Conservation (phyloP, 2,888 invertebrate genomes). For the Athalia cordata region DNA sequence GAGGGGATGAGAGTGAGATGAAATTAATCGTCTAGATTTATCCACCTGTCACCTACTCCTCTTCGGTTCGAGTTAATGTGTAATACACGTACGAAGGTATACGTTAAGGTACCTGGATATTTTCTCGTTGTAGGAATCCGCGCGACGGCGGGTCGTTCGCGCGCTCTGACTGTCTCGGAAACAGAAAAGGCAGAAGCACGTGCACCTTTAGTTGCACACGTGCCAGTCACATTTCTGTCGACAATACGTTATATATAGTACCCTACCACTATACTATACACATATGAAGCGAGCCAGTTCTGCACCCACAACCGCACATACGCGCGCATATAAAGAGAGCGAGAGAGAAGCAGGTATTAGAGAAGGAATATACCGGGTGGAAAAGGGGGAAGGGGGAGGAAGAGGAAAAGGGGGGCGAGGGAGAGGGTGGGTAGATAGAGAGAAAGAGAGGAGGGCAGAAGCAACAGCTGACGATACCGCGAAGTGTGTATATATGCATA, state of each 20-base stretch:
- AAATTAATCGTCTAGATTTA: too few relatives aligned
- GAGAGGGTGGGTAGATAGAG: conserved; percentile 31
- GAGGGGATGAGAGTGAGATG: background rate
- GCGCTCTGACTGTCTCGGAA: background rate
- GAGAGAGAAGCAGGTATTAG: conserved; percentile 31
- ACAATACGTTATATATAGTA: conserved; percentile 31
- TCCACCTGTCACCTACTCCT: too few relatives aligned
- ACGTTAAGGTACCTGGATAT: too few relatives aligned
- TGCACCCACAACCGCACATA: conserved; percentile 47
- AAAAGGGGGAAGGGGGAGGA: conserved; percentile 24
- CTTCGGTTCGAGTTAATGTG: too few relatives aligned
- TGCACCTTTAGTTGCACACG: conserved; percentile 40
- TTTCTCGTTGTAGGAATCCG: too few relatives aligned
- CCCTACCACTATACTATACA: too few relatives aligned
- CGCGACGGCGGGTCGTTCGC: background rate
- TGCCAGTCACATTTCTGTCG: conserved; percentile 45
- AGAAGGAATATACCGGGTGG: conserved; percentile 43
- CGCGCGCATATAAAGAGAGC: conserved; percentile 44
- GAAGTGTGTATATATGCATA: background rate
- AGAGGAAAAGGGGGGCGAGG: conserved; percentile 36
- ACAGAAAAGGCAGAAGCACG: conserved; percentile 23
- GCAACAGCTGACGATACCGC: conserved; percentile 66
- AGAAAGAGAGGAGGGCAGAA: conserved; percentile 45
- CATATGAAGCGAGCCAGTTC: conserved; percentile 46
- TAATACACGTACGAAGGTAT: too few relatives aligned